Percentiles rank a stretch among this genome's conserved stretches.
phyloP scores from a whole-genome alignment of 2,888 invertebrate species.

The Ophraella communa region DNA sequence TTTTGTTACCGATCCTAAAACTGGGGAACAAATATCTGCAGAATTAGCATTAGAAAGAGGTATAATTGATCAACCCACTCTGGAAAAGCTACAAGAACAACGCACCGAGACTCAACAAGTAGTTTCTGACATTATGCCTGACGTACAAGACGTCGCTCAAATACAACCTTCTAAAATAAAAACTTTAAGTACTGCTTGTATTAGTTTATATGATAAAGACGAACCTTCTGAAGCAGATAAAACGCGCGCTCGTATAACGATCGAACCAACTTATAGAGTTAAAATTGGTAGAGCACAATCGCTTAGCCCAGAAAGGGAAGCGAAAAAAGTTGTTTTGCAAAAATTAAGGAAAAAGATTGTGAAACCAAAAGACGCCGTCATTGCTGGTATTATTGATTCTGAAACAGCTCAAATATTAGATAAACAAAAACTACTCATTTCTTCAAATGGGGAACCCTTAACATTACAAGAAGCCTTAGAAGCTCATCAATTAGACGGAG shows the following conservation, averaged over 20 bases:
- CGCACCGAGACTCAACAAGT: slow-evolving; percentile 55
- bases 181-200: slow-evolving; percentile 51
- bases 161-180: slow-evolving; percentile 42
- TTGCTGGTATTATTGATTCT: slow-evolving; percentile 79
- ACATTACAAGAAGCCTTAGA: slow-evolving; percentile 80
- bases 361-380: slow-evolving; percentile 77
- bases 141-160: slow-evolving; percentile 29
- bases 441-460: slow-evolving; percentile 66
- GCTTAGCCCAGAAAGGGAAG: slow-evolving; percentile 67
- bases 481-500: slow-evolving; percentile 73
- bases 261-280: slow-evolving; percentile 72
- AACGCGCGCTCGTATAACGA: slow-evolving; percentile 64
- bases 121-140: slow-evolving; percentile 51
- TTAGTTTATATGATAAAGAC: slow-evolving; percentile 54
- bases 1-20: slow-evolving; percentile 79
- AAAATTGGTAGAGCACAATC: slow-evolving; percentile 69
- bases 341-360: slow-evolving; percentile 80
- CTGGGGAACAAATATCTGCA: slow-evolving; percentile 80
- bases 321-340: slow-evolving; percentile 74
- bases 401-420: slow-evolving; percentile 76
- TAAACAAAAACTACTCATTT: slow-evolving; percentile 64
- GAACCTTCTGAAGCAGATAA: slow-evolving; percentile 65
- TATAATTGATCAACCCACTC: slow-evolving; percentile 68
- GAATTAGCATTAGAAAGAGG: slow-evolving; percentile 83
- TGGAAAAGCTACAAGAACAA: slow-evolving; percentile 61